phyloP scores from a whole-genome alignment of 1,140 invertebrate genomes.

The Luehdorfia chinensis region DNA sequence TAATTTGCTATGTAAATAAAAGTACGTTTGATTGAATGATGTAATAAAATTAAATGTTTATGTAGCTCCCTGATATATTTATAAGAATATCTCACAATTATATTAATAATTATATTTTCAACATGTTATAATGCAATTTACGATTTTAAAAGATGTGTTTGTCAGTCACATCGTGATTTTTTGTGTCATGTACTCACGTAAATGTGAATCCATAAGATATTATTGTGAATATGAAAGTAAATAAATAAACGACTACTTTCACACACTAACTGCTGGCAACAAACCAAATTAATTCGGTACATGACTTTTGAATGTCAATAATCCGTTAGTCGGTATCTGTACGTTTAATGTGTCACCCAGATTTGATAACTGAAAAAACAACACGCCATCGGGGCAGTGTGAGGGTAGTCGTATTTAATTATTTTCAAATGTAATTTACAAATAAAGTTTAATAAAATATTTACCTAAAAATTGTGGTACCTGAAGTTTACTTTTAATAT shows the following conservation, averaged over 20 bases:
- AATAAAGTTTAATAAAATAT: too few relatives aligned
- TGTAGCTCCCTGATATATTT: too few relatives aligned
- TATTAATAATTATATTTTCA: too few relatives aligned
- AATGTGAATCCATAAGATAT: neutral
- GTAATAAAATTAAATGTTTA: too few relatives aligned
- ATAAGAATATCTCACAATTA: too few relatives aligned
- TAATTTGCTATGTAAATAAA: slow-evolving; percentile 3
- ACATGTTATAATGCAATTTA: too few relatives aligned
- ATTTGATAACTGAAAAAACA: neutral
- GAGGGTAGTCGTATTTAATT: neutral
- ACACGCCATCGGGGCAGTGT: neutral
- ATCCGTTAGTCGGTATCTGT: too few relatives aligned
- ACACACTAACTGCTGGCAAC: neutral
- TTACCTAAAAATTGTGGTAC: too few relatives aligned
- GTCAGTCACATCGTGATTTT: neutral
- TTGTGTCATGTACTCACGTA: neutral
- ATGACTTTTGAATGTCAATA: neutral
- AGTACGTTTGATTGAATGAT: neutral
- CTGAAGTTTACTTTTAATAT: neutral
- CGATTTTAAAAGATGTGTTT: too few relatives aligned
- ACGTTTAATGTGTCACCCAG: neutral
- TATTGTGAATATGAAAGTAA: neutral
- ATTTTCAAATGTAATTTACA: neutral
- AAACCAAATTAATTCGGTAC: neutral
- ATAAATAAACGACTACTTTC: neutral